Percentiles rank a stretch among this genome's conserved stretches.
phyloP scores from a whole-genome alignment of 2,797 vertebrate species.

The Pogoniulus pusillus region DNA sequence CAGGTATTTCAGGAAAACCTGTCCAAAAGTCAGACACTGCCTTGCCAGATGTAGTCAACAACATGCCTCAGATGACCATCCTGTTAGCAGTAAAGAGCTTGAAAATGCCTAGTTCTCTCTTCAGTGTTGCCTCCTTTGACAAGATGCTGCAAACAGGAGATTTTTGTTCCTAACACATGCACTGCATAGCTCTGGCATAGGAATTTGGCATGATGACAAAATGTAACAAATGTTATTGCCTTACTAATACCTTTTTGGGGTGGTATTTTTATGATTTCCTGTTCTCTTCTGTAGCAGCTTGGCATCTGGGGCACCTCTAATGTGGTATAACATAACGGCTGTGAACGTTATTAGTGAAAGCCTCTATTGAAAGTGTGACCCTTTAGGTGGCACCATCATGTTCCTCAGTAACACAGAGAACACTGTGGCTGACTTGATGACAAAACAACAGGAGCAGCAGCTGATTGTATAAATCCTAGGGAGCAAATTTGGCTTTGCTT shows the following conservation, averaged over 20 bases:
- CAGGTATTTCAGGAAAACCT: background rate
- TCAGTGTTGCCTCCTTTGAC: background rate
- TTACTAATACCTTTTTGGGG: constrained; percentile 5
- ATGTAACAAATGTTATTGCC: constrained; percentile 1
- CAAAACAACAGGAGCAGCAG: background rate
- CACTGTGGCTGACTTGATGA: constrained; percentile 44
- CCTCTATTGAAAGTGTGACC: background rate
- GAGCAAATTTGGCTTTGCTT: constrained; percentile 5
- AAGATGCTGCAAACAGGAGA: background rate
- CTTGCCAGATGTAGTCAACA: background rate
- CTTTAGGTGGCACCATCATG: background rate
- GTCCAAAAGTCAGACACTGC: background rate
- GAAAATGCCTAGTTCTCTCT: background rate
- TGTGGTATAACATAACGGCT: background rate
- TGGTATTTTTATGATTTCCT: background rate
- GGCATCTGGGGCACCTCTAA: background rate
- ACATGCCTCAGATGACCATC: background rate
- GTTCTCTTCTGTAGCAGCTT: background rate
- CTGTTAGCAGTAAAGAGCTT: background rate
- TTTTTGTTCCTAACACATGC: background rate
- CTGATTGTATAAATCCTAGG: constrained; percentile 26
- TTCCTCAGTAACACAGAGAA: background rate
- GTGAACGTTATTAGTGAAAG: background rate
- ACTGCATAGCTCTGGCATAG: background rate
- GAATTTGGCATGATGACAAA: background rate